Conservation (phyloP, 2,888 invertebrate species). For the Nemotelus nigrinus region DNA sequence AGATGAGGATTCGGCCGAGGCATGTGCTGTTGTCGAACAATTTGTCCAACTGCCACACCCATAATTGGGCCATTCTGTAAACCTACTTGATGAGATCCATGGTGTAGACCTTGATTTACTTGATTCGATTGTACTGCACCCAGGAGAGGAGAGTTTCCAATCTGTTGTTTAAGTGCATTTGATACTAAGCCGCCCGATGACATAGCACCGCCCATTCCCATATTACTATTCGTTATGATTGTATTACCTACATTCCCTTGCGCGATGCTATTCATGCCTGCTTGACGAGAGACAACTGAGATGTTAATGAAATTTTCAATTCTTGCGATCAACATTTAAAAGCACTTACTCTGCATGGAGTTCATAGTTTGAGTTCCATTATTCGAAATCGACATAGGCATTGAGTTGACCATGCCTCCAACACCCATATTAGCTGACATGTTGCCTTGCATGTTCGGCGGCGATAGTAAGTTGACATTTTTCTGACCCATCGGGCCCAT, state of each 20-base stretch:
- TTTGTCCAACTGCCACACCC: slow-evolving; percentile 61
- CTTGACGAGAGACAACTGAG: not conserved
- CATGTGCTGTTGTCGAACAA: slow-evolving; percentile 61
- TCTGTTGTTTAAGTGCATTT: slow-evolving; percentile 80
- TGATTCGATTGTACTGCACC: slow-evolving; percentile 53
- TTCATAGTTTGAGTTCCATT: slow-evolving; percentile 80
- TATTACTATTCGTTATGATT: slow-evolving; percentile 83
- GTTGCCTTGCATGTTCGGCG: slow-evolving; percentile 82
- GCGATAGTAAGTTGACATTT: slow-evolving; percentile 86
- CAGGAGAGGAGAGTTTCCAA: slow-evolving; percentile 64
- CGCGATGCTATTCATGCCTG: slow-evolving; percentile 74
- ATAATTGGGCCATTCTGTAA: slow-evolving; percentile 85
- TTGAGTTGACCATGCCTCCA: slow-evolving; percentile 70
- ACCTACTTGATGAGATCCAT: slow-evolving; percentile 64
- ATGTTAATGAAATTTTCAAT: not conserved
- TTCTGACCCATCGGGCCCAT: slow-evolving; percentile 82
- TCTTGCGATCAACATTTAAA: not conserved
- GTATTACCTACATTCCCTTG: slow-evolving; percentile 74
- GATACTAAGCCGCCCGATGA: slow-evolving; percentile 79
- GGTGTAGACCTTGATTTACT: slow-evolving; percentile 61
- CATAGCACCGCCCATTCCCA: slow-evolving; percentile 74
- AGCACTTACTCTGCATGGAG: slow-evolving; percentile 73
- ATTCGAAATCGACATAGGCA: slow-evolving; percentile 79
- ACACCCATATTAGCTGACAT: slow-evolving; percentile 80
- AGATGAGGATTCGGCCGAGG: slow-evolving; percentile 64